A percentile compares a stretch with the other conserved stretches of the same genome.
These are phyloP conservation scores for Elysia crispata DNA, from an alignment of 2,888 invertebrate species.

Conservation along the genomic window DNA sequence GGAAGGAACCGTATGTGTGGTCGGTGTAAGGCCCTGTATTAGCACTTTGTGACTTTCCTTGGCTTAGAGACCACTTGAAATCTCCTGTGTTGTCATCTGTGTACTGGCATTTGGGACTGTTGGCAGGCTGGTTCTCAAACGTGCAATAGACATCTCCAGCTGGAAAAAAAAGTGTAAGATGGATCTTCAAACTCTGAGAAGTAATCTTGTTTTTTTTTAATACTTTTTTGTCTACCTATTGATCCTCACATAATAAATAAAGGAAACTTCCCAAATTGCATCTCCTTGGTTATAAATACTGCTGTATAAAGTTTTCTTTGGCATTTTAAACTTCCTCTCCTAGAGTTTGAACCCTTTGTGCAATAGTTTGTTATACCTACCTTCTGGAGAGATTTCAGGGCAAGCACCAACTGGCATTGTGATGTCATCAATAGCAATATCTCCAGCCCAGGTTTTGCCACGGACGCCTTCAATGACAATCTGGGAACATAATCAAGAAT, in stretches of 20 bases:
- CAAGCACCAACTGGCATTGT: constrained; percentile 63
- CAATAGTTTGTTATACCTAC: constrained; percentile 18
- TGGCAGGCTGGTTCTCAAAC: constrained; percentile 63
- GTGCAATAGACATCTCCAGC: constrained; percentile 61
- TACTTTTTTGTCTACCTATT: no score
- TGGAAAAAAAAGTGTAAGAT: no score
- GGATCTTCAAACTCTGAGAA: no score
- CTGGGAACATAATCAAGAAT: constrained; percentile 49
- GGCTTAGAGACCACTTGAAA: constrained; percentile 66
- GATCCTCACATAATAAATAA: no score
- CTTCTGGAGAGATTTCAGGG: constrained; percentile 56
- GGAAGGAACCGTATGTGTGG: constrained; percentile 69
- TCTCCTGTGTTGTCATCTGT: constrained; percentile 50
- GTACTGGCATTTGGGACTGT: constrained; percentile 55
- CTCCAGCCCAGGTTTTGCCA: constrained; percentile 68
- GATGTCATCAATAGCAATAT: constrained; percentile 76
- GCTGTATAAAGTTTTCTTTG: no score
- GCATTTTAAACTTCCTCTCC: no score
- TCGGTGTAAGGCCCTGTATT: constrained; percentile 69
- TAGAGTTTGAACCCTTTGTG: no score
- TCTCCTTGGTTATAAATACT: no score
- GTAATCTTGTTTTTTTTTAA: no score
- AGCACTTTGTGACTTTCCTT: constrained; percentile 56
- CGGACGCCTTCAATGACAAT: constrained; percentile 72
- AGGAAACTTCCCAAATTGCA: no score